Evolutionary conservation across 2,888 invertebrate genomes (phyloP).

Genomic region (Eulithis testata): DNA sequence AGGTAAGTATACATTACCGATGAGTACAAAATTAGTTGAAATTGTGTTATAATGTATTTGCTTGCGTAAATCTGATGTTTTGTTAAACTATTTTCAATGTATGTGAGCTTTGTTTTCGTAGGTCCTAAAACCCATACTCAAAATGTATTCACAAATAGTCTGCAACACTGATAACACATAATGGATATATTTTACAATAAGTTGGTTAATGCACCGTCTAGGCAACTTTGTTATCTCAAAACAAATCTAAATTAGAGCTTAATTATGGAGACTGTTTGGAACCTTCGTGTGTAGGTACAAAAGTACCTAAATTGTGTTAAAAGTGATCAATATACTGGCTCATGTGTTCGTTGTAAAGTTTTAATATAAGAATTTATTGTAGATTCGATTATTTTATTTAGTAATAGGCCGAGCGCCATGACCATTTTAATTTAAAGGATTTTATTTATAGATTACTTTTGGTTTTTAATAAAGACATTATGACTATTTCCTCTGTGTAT

Average conservation of each 20-base stretch:
- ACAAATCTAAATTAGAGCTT: slow-evolving; percentile 28
- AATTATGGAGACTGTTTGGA: slow-evolving; percentile 21
- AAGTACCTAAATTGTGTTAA: slow-evolving; percentile 18
- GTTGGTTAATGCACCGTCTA: not conserved
- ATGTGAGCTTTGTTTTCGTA: not conserved
- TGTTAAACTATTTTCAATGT: not conserved
- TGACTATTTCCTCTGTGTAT: slow-evolving; percentile 16
- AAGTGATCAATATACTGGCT: slow-evolving; percentile 22
- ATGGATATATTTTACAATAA: no score
- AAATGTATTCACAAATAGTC: no score
- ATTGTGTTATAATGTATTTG: not conserved
- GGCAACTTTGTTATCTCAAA: not conserved
- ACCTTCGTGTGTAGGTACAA: slow-evolving; percentile 13
- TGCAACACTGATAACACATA: no score
- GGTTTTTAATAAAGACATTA: slow-evolving; percentile 63
- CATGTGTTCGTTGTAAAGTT: slow-evolving; percentile 35
- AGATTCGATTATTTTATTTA: slow-evolving; percentile 35
- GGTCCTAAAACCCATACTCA: not conserved
- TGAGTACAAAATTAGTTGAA: no score
- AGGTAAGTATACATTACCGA: no score
- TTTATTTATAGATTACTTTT: slow-evolving; percentile 51
- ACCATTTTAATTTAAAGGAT: slow-evolving; percentile 33
- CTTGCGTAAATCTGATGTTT: not conserved
- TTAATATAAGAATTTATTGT: slow-evolving; percentile 38
- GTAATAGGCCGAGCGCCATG: slow-evolving; percentile 28